Evolutionary conservation across 1,140 invertebrate genomes (phyloP), one percentile per base, ranked within the genome.

Genomic region (Temnothorax longispinosus): DNA sequence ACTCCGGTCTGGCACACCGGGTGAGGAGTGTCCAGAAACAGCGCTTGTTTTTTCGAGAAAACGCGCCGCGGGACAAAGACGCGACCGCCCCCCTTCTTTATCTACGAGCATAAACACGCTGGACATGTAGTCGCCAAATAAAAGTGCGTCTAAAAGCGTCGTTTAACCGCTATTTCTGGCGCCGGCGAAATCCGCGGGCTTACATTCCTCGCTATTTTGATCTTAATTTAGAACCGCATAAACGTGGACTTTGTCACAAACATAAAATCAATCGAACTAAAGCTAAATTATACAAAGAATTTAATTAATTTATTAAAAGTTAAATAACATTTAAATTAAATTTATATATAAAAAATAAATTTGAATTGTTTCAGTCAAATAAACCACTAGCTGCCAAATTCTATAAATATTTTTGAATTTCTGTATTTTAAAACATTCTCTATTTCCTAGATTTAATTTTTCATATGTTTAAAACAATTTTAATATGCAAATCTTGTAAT

Each of bases 91-190:
- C 10, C 27, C 52, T 88, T 75, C 64, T 75, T 89, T 88, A 88
- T 88, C 85, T 76, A 56, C 44, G 27, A 13, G 13, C 44, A 81
- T 80, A 87, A 87, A 88, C 69, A 60, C 60, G 67, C 64, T 15
- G 85, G 50, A 86, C 58, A 60, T 21, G 86, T 32, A 21, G 44
- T 35, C 32, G 21, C 35, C 65, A 65, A 54, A 60, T 78, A 60
- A 88, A 88, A 85, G 18, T 60, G 21, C 13, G 44, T 21, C 47
- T 75, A 60, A 69, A 81, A 81, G 64, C 64, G 18, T 75, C 54
- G 44, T 84, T 71, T 60, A 84, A 50, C 13, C n/a, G 80, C 80
- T 84, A 78, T 58, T 86, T 80, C 64, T 71, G 75, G 75, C 74
- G 75, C 62, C 80, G 3, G n/a, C 54, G 38, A 74, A 47, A 44